phyloP scores from a whole-genome alignment of 2,888 invertebrate genomes.

The Notocelia uddmanniana region DNA sequence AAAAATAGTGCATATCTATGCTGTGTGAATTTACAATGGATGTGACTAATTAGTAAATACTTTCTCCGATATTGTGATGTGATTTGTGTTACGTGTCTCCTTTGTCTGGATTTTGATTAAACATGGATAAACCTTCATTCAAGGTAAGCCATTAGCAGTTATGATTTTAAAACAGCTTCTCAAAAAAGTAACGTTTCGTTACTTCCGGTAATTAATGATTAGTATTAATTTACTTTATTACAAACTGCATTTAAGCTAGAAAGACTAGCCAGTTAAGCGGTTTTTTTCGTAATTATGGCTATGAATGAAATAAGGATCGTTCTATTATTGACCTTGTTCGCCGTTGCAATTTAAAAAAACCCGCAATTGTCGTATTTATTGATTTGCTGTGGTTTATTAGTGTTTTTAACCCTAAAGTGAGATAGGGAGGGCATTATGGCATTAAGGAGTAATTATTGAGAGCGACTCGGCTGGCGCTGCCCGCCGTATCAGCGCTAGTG shows the following conservation, averaged over 20 bases:
- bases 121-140: conserved; percentile 79
- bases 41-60: conserved; percentile 28
- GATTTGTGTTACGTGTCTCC: conserved; percentile 57
- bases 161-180: conserved; percentile 35
- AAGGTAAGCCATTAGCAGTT: conserved; percentile 64
- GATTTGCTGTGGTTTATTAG: conserved; percentile 2
- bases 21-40: conserved; percentile 66
- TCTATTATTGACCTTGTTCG: conserved; percentile 31
- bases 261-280: neutral
- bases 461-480: conserved; percentile 53
- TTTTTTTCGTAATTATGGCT: neutral
- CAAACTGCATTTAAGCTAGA: neutral
- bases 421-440: conserved; percentile 20
- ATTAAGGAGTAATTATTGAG: conserved; percentile 46
- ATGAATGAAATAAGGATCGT: conserved; percentile 17
- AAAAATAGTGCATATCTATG: conserved; percentile 72
- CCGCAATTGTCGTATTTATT: conserved; percentile 2
- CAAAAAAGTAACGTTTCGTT: neutral
- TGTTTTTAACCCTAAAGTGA: conserved; percentile 15
- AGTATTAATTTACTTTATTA: conserved; percentile 30
- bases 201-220: conserved; percentile 15
- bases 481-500: conserved; percentile 72
- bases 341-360: neutral
- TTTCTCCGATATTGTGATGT: conserved; percentile 57
- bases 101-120: conserved; percentile 69